A percentile compares a stretch with the other conserved stretches of the same genome.
phyloP scores from a whole-genome alignment of 2,888 invertebrate species.

The Cephus nigrinus region DNA sequence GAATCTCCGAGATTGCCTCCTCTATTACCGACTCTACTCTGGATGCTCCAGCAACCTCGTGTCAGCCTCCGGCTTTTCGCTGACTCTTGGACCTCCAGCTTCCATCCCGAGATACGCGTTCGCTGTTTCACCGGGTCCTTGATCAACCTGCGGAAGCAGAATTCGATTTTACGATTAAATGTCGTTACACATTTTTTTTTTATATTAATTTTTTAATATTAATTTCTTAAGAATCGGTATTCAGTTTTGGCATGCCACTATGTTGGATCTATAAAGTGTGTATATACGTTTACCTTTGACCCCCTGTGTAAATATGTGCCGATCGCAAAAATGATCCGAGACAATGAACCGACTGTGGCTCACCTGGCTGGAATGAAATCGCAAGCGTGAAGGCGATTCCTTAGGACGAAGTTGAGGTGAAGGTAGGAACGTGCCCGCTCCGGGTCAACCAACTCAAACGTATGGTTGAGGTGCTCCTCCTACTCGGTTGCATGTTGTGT shows the following conservation, averaged over 20 bases:
- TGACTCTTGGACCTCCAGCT: background rate
- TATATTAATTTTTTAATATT: background rate
- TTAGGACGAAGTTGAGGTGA: constrained; percentile 53
- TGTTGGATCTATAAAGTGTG: background rate
- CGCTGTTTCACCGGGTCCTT: background rate
- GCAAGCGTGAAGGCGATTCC: constrained; percentile 59
- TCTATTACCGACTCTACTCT: background rate
- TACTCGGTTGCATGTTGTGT: constrained; percentile 46
- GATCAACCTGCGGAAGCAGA: background rate
- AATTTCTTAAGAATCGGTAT: background rate
- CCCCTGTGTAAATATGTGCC: background rate
- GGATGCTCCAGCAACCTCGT: background rate
- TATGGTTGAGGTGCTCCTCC: constrained; percentile 33
- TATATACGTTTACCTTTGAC: background rate
- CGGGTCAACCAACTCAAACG: constrained; percentile 65
- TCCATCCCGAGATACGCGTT: background rate
- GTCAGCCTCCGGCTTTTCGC: background rate
- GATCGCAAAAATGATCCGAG: background rate
- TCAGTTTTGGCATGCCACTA: background rate
- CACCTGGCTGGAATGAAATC: constrained; percentile 45
- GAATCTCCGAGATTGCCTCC: background rate
- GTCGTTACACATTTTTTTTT: background rate
- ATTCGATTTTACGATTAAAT: background rate
- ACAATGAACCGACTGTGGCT: background rate
- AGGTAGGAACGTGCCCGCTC: constrained; percentile 52